Conservation (phyloP, 2,113 vertebrate genomes). For the Manacus vitellinus region DNA sequence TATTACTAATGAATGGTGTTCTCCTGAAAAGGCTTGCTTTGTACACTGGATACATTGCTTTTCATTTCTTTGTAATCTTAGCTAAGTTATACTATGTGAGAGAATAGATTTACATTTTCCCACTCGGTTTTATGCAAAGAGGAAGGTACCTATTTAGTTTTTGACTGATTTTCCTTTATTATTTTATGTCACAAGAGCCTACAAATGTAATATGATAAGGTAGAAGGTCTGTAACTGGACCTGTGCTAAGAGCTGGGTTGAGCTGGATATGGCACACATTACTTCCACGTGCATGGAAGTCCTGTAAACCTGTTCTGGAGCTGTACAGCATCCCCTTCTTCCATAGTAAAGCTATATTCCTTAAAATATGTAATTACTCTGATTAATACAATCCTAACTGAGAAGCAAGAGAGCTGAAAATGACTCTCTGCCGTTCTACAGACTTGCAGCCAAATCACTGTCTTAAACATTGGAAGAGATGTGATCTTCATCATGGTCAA, state of each 20-base stretch:
- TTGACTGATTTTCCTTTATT: slow-evolving; percentile 38
- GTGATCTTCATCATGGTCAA: background rate
- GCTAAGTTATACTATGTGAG: slow-evolving; percentile 31
- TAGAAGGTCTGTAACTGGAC: slow-evolving; percentile 13
- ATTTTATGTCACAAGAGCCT: slow-evolving; percentile 30
- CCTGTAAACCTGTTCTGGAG: background rate
- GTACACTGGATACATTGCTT: slow-evolving; percentile 43
- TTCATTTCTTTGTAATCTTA: slow-evolving; percentile 44
- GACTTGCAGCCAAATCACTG: background rate
- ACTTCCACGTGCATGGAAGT: background rate
- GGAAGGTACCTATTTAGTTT: slow-evolving; percentile 12
- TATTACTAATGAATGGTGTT: slow-evolving; percentile 20
- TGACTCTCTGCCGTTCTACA: background rate
- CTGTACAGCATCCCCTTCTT: background rate
- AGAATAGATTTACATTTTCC: slow-evolving; percentile 63
- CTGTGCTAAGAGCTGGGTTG: background rate
- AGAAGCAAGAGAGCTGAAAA: background rate
- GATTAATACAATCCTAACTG: background rate
- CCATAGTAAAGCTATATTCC: background rate
- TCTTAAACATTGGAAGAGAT: background rate
- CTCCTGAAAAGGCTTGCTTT: slow-evolving; percentile 1
- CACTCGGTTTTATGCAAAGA: slow-evolving; percentile 31
- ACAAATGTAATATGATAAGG: slow-evolving; percentile 31
- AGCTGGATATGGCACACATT: background rate
- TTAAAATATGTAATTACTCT: background rate